Conservation (phyloP, 2,888 invertebrate genomes). For the Glaucopsyche alexis region DNA sequence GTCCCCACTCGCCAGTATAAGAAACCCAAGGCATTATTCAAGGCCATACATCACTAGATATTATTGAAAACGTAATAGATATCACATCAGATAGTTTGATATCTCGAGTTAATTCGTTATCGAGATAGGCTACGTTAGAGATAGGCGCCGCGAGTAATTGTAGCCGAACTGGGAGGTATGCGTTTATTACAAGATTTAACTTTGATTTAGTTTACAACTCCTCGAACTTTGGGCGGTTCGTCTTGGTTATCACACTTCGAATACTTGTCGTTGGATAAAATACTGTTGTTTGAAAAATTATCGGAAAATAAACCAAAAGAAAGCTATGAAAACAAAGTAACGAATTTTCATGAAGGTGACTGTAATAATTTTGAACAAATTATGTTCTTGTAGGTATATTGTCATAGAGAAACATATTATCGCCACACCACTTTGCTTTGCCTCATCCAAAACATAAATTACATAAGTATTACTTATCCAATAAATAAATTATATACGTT, state of each 20-base stretch:
- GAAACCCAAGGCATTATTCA: background rate
- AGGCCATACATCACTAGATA: background rate
- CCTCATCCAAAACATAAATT: no score
- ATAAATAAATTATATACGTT: no score
- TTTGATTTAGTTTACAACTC: constrained; percentile 32
- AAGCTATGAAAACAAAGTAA: no score
- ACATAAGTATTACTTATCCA: no score
- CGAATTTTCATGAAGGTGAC: no score
- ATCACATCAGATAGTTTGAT: background rate
- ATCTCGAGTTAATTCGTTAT: constrained; percentile 1
- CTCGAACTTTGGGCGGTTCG: background rate
- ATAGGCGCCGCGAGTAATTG: constrained; percentile 22
- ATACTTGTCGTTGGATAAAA: background rate
- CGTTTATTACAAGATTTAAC: constrained; percentile 27
- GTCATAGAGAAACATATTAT: no score
- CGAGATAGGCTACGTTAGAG: constrained; percentile 1
- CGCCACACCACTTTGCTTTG: no score
- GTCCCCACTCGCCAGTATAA: no score
- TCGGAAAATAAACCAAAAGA: no score
- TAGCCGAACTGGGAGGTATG: constrained; percentile 2
- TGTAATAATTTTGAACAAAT: no score
- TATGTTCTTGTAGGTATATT: no score
- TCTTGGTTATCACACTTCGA: background rate
- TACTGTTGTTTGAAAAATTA: no score
- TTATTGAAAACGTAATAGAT: constrained; percentile 1